A percentile compares a stretch with the other conserved stretches of the same genome.
Evolutionary conservation across 2,797 vertebrate genomes (phyloP).

Genomic region (Gouania willdenowi): DNA sequence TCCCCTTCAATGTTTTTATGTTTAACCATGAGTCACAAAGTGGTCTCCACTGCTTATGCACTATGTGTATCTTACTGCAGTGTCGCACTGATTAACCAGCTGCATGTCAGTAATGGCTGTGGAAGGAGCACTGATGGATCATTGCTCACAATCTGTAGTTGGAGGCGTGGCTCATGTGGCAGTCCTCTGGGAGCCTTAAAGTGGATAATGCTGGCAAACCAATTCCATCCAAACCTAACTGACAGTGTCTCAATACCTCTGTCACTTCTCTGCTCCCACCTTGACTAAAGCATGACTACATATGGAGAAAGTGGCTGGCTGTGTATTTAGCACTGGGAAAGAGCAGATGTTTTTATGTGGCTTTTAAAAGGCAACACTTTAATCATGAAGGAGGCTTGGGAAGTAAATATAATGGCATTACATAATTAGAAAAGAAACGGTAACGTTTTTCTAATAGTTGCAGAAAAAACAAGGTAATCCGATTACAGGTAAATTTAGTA

Average conservation of each 20-base stretch:
- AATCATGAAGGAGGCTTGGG: too few species aligned
- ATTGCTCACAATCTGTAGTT: conserved; percentile 16
- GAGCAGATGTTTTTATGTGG: too few species aligned
- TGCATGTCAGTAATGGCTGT: conserved; percentile 23
- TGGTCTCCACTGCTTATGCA: too few species aligned
- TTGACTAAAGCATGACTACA: neutral
- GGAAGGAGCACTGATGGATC: conserved; percentile 15
- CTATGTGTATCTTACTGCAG: too few species aligned
- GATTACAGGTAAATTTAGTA: too few species aligned
- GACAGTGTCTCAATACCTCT: neutral
- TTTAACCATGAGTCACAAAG: too few species aligned
- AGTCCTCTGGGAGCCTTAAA: conserved; percentile 21
- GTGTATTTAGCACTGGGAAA: neutral
- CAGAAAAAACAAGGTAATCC: too few species aligned
- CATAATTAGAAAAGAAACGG: too few species aligned
- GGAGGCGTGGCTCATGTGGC: conserved; percentile 30
- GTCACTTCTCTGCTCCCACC: neutral
- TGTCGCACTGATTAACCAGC: conserved; percentile 29
- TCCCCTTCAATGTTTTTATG: too few species aligned
- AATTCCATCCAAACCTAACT: neutral
- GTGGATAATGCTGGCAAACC: conserved; percentile 23
- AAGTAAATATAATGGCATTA: too few species aligned
- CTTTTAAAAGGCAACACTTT: too few species aligned
- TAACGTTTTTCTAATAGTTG: too few species aligned
- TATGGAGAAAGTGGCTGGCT: neutral